Evolutionary conservation across 2,113 vertebrate genomes (phyloP).

Genomic region (Axis porcinus): DNA sequence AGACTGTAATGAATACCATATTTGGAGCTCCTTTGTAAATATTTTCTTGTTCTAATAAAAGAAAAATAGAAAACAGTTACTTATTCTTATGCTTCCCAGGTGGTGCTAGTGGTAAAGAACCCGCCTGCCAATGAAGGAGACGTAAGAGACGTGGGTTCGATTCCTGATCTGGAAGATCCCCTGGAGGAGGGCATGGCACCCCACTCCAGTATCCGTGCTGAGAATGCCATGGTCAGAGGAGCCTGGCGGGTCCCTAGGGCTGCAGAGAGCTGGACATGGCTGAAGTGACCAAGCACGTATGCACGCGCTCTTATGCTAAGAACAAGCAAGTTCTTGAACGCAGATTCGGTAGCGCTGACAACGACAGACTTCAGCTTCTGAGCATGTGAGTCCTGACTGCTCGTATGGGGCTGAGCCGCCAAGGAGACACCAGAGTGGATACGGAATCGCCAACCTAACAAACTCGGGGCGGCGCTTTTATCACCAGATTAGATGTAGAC

Average conservation of each 20-base stretch:
- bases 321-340: slow-evolving; percentile 27
- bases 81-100: background rate
- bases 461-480: too few relatives aligned
- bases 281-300: fast-evolving
- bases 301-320: background rate
- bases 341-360: background rate
- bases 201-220: background rate
- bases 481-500: background rate
- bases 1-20: background rate
- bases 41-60: slow-evolving; percentile 30
- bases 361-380: background rate
- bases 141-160: background rate
- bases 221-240: background rate
- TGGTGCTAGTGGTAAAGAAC: background rate
- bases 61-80: slow-evolving; percentile 6
- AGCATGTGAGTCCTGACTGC: fast-evolving
- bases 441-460: fast-evolving
- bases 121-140: background rate
- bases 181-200: background rate
- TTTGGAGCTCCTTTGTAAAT: background rate
- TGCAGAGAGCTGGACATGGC: background rate
- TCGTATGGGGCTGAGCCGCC: background rate
- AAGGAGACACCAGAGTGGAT: fast-evolving
- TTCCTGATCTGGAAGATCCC: background rate
- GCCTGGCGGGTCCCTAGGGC: background rate